Evolutionary conservation across 2,113 vertebrate genomes (phyloP).

Genomic region (Lipotes vexillifer): DNA sequence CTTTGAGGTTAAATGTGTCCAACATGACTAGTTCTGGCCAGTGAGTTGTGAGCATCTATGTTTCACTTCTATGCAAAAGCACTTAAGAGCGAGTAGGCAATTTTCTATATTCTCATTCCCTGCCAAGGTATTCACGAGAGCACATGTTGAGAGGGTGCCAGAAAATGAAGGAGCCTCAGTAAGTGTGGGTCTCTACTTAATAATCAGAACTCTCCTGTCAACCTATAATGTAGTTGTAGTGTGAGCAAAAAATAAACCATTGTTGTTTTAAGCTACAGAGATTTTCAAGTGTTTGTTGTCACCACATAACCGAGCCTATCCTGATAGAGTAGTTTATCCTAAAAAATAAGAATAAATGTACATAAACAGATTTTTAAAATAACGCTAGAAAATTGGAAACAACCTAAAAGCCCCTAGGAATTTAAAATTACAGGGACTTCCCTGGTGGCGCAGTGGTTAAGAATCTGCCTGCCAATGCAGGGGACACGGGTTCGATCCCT

Average conservation of each 20-base stretch:
- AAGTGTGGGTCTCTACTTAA: not conserved
- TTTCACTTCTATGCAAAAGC: not conserved
- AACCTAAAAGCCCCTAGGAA: not conserved
- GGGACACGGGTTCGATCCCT: too few species aligned
- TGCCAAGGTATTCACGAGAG: not conserved
- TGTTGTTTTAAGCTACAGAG: not conserved
- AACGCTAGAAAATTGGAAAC: not conserved
- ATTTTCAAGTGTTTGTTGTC: not conserved
- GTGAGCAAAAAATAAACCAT: not conserved
- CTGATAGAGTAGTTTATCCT: not conserved
- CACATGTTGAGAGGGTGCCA: not conserved
- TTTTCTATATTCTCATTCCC: not conserved
- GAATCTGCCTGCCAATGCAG: too few species aligned
- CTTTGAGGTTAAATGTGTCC: not conserved
- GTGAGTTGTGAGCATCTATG: not conserved
- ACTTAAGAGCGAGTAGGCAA: not conserved
- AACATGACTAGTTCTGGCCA: not conserved
- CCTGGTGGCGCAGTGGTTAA: too few species aligned
- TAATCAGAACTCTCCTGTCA: not conserved
- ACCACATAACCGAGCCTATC: not conserved
- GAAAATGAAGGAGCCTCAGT: not conserved
- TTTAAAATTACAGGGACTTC: not conserved
- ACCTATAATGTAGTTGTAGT: not conserved
- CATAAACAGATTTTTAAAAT: not conserved
- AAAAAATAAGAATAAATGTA: not conserved